These are phyloP conservation scores for Drosophila repleta DNA, from an alignment of 1,140 invertebrate species.

Conservation along the genomic window DNA sequence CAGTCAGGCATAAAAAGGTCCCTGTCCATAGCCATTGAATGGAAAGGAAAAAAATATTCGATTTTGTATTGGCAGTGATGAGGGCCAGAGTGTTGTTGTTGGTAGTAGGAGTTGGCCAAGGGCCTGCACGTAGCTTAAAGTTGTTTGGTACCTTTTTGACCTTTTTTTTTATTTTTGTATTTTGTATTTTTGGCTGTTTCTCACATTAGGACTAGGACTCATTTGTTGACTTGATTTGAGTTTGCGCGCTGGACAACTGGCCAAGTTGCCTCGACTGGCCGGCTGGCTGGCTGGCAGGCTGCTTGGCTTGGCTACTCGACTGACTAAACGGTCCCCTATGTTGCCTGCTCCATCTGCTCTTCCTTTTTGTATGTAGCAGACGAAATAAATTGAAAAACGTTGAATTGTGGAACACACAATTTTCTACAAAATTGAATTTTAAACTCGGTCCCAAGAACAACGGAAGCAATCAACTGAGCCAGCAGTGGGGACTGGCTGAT, in stretches of 20 bases:
- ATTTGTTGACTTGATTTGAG: conserved; percentile 69
- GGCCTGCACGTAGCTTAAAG: conserved; percentile 56
- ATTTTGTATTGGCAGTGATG: conserved; percentile 72
- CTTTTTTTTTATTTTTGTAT: conserved; percentile 52
- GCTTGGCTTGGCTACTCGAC: conserved; percentile 33
- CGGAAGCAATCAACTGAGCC: conserved; percentile 64
- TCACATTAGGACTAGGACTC: conserved; percentile 55
- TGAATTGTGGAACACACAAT: conserved; percentile 72
- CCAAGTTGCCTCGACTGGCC: conserved; percentile 6
- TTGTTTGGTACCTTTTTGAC: conserved; percentile 74
- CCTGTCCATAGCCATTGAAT: conserved; percentile 29
- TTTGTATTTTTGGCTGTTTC: conserved; percentile 29
- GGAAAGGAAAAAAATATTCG: conserved; percentile 52
- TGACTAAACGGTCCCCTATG: conserved; percentile 3
- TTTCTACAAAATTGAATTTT: conserved; percentile 75
- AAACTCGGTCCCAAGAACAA: conserved; percentile 40
- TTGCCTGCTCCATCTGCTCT: conserved; percentile 18
- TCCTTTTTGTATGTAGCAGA: conserved; percentile 72
- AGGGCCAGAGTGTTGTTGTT: conserved; percentile 33
- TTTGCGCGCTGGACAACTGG: conserved; percentile 50
- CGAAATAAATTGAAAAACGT: conserved; percentile 77
- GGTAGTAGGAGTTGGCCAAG: conserved; percentile 14
- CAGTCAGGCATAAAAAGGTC: conserved; percentile 61
- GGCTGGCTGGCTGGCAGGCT: conserved; percentile 13
- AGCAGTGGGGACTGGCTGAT: conserved; percentile 25